Conservation (phyloP, 2,797 vertebrate genomes). For the Enoplosus armatus region DNA sequence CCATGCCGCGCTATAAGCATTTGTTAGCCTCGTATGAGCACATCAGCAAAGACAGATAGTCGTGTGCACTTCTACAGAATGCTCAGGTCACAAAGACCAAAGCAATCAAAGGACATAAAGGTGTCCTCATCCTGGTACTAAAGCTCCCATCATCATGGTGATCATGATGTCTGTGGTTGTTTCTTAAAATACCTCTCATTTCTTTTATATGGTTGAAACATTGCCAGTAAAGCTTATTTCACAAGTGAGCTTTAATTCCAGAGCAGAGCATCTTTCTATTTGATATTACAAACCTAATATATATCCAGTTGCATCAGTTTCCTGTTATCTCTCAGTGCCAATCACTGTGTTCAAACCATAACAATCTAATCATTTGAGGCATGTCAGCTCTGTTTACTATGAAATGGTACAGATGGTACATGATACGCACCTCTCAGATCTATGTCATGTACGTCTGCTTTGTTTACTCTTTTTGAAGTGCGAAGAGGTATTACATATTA, state of each 20-base stretch:
- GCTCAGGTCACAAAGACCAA: background rate
- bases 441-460: no score
- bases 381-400: background rate
- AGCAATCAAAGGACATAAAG: background rate
- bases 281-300: slow-evolving; percentile 3
- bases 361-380: background rate
- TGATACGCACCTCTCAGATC: background rate
- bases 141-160: background rate
- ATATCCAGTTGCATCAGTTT: slow-evolving; percentile 3
- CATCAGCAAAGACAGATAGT: slow-evolving; percentile 6
- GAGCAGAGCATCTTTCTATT: background rate
- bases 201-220: background rate
- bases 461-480: background rate
- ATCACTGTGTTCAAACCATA: background rate
- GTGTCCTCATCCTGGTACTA: background rate
- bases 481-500: no score
- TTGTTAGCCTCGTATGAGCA: slow-evolving; percentile 10
- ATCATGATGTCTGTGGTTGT: background rate
- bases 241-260: slow-evolving; percentile 14
- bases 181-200: background rate
- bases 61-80: background rate
- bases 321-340: slow-evolving; percentile 11
- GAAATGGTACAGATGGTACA: background rate
- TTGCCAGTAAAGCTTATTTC: background rate
- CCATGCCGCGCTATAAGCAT: no score